These are phyloP conservation scores for Neodiprion virginianus DNA, from an alignment of 1,140 invertebrate genomes.

Conservation along the genomic window DNA sequence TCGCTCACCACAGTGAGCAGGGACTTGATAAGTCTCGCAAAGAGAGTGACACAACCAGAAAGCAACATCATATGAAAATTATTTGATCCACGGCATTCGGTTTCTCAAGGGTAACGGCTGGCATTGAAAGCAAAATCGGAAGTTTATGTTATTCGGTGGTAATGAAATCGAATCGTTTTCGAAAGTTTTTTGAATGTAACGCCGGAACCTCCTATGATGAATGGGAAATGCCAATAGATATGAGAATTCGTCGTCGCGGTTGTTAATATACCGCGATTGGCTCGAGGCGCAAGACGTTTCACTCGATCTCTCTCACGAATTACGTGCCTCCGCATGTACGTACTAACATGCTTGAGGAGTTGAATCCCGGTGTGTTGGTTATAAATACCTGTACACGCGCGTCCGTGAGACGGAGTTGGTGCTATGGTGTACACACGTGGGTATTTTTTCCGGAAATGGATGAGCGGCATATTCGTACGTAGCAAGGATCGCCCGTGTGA, in stretches of 20 bases:
- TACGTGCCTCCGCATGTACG: neutral
- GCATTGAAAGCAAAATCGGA: no score
- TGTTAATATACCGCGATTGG: constrained; percentile 4
- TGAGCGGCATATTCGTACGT: neutral
- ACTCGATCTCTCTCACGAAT: constrained; percentile 4
- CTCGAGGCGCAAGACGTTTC: constrained; percentile 6
- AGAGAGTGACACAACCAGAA: no score
- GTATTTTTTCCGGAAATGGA: neutral
- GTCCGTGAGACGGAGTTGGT: neutral
- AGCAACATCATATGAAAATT: no score
- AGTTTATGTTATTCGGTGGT: neutral
- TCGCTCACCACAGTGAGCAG: no score
- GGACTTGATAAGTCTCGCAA: no score
- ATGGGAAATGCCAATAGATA: neutral
- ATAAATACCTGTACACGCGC: neutral
- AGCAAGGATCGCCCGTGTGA: no score
- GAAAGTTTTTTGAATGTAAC: neutral
- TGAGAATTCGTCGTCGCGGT: neutral
- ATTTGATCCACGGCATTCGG: no score
- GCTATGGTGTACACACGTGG: neutral
- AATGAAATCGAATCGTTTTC: neutral
- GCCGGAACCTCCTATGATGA: neutral
- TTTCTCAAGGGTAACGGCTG: no score
- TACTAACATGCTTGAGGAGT: neutral
- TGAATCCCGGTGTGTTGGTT: neutral